Evolutionary conservation across 2,113 vertebrate genomes (phyloP), one percentile per base, ranked within the genome.

Genomic region (Ameiurus melas): DNA sequence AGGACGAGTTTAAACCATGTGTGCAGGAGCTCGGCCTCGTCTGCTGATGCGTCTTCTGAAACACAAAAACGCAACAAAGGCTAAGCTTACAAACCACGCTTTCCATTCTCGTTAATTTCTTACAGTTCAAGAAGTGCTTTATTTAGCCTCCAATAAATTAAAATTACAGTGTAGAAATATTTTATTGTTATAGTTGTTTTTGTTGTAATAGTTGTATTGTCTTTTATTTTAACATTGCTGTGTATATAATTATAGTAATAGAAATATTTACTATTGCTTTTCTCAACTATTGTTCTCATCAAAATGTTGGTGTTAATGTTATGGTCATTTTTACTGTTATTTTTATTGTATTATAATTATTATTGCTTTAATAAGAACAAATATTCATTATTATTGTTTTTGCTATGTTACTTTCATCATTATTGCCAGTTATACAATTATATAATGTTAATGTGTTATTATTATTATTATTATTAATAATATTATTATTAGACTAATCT

Each of bases 1-100:
- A 98, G 92, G 55, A 97, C 98, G 43, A 99, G 94, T 89, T 96
- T 95, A 91, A 98, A 97, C 98, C 98, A 99, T 91, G 96, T 95
- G 86, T 98, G 97, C 51, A 97, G 95, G 90, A 97, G 96, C 90
- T 93, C 94, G 68, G 95, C 91, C 92, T 98, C 97, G 5, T 98
- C 97, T 25, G 93, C 53, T 0, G 85, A 79, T 5, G 30, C 16
- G 1, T 93, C 92, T 2, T 90, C 93, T 30, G 83, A 66, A 85
- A 79, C 1, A 55, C 25, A 73, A 30, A 30, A 71, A 81, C n/a
- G 75, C 14, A 36, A 86, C 8, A 62, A 3, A 4, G 51, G 17
- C 19, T 5, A 22, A 30, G 12, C 12, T 81, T 22, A 58, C 0
- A 57, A 5, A 60, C 55, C 30, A 73, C 17, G 3, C 17, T 36